Percentiles rank a stretch among this genome's conserved stretches.
These are phyloP conservation scores for Cichladusa arquata DNA, from an alignment of 2,113 vertebrate species.

Conservation along the genomic window DNA sequence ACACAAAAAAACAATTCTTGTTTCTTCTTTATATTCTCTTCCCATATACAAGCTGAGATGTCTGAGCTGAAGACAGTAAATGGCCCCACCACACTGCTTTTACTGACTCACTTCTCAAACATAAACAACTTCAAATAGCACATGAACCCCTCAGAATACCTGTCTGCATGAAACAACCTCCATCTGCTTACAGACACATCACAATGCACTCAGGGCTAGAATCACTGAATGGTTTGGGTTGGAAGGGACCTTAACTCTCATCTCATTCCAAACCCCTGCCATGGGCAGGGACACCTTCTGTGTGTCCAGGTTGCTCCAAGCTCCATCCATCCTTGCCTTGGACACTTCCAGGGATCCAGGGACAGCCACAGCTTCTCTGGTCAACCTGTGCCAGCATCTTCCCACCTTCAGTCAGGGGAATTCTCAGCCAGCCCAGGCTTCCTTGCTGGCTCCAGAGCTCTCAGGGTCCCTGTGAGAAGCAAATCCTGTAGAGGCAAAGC, in stretches of 20 bases:
- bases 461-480: background rate
- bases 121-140: background rate
- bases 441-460: background rate
- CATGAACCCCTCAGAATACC: background rate
- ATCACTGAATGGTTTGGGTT: background rate
- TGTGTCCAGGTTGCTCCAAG: background rate
- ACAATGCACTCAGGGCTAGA: background rate
- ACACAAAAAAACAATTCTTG: background rate
- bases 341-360: background rate
- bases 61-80: background rate
- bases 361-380: background rate
- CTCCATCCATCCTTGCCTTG: fast-evolving
- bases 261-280: background rate
- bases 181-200: background rate
- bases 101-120: background rate
- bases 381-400: fast-evolving
- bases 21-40: background rate
- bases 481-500: background rate
- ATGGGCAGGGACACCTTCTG: background rate
- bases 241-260: background rate
- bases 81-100: background rate
- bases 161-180: fast-evolving
- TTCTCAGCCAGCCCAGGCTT: background rate
- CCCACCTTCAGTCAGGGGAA: fast-evolving
- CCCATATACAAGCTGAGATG: background rate